These are phyloP conservation scores for Tringa solitaria DNA, from an alignment of 2,113 vertebrate genomes.

Conservation along the genomic window DNA sequence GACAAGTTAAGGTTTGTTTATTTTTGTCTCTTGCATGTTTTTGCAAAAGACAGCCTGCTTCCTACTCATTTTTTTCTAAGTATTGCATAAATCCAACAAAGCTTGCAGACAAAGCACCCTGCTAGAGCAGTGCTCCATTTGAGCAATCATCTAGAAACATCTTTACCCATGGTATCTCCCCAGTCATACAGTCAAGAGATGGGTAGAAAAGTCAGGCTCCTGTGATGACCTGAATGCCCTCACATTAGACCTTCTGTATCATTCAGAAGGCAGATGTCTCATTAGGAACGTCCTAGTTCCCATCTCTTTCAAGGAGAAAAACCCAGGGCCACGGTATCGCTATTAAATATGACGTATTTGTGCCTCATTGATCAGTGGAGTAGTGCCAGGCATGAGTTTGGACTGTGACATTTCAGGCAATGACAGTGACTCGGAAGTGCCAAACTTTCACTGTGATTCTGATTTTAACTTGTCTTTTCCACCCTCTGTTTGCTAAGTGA, in stretches of 20 bases:
- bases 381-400: slow-evolving; percentile 17
- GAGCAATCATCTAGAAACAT: background rate
- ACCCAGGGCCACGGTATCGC: background rate
- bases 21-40: background rate
- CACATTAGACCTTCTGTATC: background rate
- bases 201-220: background rate
- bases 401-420: slow-evolving; percentile 44
- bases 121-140: background rate
- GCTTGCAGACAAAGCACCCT: background rate
- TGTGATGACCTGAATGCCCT: background rate
- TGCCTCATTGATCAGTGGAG: slow-evolving; percentile 22
- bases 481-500: slow-evolving; percentile 31
- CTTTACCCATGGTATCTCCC: background rate
- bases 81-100: background rate
- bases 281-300: background rate
- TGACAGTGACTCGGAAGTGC: slow-evolving; percentile 22
- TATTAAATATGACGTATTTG: background rate
- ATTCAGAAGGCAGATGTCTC: background rate
- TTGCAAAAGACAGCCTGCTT: background rate
- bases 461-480: slow-evolving; percentile 32
- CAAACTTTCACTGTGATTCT: slow-evolving; percentile 13
- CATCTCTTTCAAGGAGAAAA: background rate
- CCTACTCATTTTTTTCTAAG: background rate
- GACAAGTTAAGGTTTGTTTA: background rate
- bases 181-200: background rate